Evolutionary conservation across 2,113 vertebrate genomes (phyloP).

Genomic region (Notothenia rossii): DNA sequence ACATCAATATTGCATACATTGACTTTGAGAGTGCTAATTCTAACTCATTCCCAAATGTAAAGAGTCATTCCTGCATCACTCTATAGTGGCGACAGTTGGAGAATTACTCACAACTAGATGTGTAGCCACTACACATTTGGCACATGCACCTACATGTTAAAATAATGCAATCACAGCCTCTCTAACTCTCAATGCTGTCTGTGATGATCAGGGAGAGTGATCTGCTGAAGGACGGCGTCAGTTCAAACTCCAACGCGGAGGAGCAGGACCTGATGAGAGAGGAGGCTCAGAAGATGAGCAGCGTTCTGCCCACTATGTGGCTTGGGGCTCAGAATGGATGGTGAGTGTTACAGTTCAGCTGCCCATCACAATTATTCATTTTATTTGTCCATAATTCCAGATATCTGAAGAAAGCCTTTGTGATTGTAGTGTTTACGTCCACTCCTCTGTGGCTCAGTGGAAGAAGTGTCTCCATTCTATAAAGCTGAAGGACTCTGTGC

Average conservation of each 20-base stretch:
- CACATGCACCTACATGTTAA: neutral
- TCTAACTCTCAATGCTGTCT: neutral
- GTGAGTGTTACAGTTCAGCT: slow-evolving; percentile 77
- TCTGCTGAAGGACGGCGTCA: slow-evolving; percentile 88
- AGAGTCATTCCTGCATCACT: too few species aligned
- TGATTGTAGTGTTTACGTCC: slow-evolving; percentile 93
- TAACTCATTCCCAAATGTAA: too few species aligned
- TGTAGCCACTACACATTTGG: neutral
- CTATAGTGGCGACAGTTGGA: neutral
- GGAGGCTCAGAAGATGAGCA: slow-evolving; percentile 99
- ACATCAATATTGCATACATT: too few species aligned
- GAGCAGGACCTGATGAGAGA: slow-evolving; percentile 95
- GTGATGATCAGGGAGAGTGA: slow-evolving; percentile 86
- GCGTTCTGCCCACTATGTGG: slow-evolving; percentile 97
- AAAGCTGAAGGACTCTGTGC: slow-evolving; percentile 97
- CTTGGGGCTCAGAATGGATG: slow-evolving; percentile 97
- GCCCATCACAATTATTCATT: neutral
- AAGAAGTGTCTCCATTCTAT: slow-evolving; percentile 97
- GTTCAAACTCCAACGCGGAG: slow-evolving; percentile 85
- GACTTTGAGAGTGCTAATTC: too few species aligned
- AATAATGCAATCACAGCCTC: neutral
- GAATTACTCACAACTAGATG: neutral
- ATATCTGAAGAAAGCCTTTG: neutral
- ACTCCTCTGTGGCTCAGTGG: slow-evolving; percentile 98
- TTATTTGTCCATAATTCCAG: neutral